Conservation (phyloP, 2,113 vertebrate species). For the Rhinolophus sinicus region DNA sequence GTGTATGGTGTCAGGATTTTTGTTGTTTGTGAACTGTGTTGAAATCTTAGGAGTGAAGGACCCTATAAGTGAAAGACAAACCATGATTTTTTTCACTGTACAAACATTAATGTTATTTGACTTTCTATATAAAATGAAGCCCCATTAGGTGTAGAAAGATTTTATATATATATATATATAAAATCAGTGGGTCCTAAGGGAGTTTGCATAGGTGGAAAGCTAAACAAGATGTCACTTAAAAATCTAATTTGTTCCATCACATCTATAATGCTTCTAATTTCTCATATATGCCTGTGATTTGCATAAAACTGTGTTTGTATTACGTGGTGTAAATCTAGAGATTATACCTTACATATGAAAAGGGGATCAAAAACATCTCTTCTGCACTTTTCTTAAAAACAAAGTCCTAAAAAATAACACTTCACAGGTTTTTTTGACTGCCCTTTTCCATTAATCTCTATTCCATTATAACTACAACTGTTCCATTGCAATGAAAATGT, state of each 20-base stretch:
- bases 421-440: background rate
- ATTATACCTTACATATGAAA: constrained; percentile 49
- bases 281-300: constrained; percentile 11
- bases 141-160: background rate
- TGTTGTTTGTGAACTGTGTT: constrained; percentile 39
- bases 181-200: background rate
- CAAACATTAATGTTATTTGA: background rate
- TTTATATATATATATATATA: too few species aligned
- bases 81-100: constrained; percentile 38
- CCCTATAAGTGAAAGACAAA: constrained; percentile 47
- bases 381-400: constrained; percentile 13
- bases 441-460: constrained; percentile 8
- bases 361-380: constrained; percentile 44
- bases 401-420: constrained; percentile 5
- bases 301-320: constrained; percentile 41
- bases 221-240: constrained; percentile 42
- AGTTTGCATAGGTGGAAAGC: background rate
- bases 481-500: constrained; percentile 1
- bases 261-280: constrained; percentile 52
- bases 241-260: background rate
- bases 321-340: constrained; percentile 35
- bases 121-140: constrained; percentile 40
- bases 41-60: constrained; percentile 49
- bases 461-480: background rate
- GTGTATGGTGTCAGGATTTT: constrained; percentile 8